Percentiles rank a stretch among this genome's conserved stretches.
Conservation (phyloP, 2,797 vertebrate genomes). For the Xenops minutus region DNA sequence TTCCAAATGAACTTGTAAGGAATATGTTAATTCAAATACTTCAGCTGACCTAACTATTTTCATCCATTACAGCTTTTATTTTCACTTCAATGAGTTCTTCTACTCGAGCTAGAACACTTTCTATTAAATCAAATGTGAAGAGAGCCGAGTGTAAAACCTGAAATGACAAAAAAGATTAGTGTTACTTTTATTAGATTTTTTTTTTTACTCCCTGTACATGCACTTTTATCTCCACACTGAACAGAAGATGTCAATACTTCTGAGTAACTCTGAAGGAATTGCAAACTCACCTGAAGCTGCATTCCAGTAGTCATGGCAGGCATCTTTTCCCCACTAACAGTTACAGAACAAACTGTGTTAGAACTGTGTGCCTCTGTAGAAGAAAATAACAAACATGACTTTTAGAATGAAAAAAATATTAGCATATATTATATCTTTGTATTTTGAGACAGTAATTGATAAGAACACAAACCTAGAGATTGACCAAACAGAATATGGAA, state of each 20-base stretch:
- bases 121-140: constrained; percentile 96
- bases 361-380: constrained; percentile 69
- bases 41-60: constrained; percentile 61
- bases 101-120: constrained; percentile 89
- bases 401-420: neutral
- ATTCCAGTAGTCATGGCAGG: constrained; percentile 88
- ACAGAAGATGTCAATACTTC: neutral
- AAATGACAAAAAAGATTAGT: constrained; percentile 57
- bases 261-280: neutral
- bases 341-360: constrained; percentile 77
- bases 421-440: neutral
- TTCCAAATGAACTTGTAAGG: neutral
- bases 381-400: neutral
- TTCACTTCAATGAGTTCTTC: constrained; percentile 90
- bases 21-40: constrained; percentile 5
- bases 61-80: constrained; percentile 72
- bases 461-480: neutral
- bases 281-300: constrained; percentile 85
- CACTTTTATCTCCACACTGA: neutral
- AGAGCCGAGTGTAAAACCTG: constrained; percentile 92
- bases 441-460: neutral
- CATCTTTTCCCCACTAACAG: constrained; percentile 82
- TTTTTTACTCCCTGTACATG: neutral
- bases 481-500: neutral
- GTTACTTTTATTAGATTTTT: neutral